Percentiles rank a stretch among this genome's conserved stretches.
Conservation (phyloP, 2,113 vertebrate genomes). For the Paralichthys olivaceus region DNA sequence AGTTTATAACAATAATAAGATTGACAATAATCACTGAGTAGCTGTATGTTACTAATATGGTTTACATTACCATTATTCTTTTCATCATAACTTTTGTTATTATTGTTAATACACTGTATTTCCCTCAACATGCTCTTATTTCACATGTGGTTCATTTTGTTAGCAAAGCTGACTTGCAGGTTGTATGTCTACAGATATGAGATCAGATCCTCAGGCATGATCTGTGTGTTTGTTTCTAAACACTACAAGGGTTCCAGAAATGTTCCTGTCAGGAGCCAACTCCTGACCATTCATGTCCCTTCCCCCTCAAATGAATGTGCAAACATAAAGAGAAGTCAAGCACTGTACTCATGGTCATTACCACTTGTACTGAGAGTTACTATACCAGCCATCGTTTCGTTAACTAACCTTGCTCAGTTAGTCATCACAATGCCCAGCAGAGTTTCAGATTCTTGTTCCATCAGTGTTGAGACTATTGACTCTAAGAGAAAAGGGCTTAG, state of each 20-base stretch:
- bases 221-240: neutral
- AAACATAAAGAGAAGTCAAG: neutral
- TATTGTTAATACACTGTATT: neutral
- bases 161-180: neutral
- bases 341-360: neutral
- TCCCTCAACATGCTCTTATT: neutral
- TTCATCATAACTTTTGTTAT: neutral
- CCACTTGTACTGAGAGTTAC: neutral
- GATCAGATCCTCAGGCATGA: neutral
- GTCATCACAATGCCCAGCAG: neutral
- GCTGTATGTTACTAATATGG: neutral
- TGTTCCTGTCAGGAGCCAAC: neutral
- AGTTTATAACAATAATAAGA: too few species aligned
- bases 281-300: neutral
- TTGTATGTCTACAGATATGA: neutral
- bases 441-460: neutral
- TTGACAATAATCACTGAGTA: too few species aligned
- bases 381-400: neutral
- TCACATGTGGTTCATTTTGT: neutral
- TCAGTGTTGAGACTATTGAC: constrained; percentile 25
- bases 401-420: neutral
- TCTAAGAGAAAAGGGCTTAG: constrained; percentile 20
- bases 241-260: neutral
- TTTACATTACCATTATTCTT: neutral
- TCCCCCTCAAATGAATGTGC: neutral